phyloP scores from a whole-genome alignment of 2,113 vertebrate genomes.

The Salvelinus alpinus region DNA sequence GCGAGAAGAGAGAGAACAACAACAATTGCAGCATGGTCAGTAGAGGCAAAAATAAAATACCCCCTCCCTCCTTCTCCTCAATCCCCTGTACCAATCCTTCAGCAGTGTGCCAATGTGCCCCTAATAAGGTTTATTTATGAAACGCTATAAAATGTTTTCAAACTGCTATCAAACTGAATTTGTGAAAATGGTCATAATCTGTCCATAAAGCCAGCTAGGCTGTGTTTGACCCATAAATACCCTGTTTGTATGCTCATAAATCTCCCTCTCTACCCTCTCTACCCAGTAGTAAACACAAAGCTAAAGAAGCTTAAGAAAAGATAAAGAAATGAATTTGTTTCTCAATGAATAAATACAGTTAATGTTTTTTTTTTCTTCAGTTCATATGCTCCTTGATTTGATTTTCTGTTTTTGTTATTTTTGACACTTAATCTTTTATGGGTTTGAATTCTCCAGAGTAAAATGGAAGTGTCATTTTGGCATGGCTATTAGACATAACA shows the following conservation, averaged over 20 bases:
- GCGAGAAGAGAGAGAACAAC: constrained; percentile 34
- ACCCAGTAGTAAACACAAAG: constrained; percentile 52
- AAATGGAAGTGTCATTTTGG: constrained; percentile 29
- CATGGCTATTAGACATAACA: constrained; percentile 21
- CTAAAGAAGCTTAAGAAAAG: constrained; percentile 76
- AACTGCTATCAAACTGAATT: constrained; percentile 60
- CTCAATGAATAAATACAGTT: constrained; percentile 67
- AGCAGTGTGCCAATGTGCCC: constrained; percentile 36
- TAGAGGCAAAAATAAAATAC: constrained; percentile 28
- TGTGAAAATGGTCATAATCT: constrained; percentile 70
- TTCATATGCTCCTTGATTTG: constrained; percentile 73
- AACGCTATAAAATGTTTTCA: constrained; percentile 58
- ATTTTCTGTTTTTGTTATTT: constrained; percentile 76
- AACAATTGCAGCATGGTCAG: constrained; percentile 51
- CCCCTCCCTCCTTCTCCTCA: constrained; percentile 7
- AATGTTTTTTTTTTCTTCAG: constrained; percentile 70
- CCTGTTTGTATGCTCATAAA: constrained; percentile 70
- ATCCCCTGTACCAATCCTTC: neutral
- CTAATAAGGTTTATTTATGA: constrained; percentile 44
- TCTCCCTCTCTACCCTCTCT: constrained; percentile 40
- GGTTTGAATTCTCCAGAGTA: constrained; percentile 48
- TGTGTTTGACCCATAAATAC: constrained; percentile 77
- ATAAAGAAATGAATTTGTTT: constrained; percentile 65
- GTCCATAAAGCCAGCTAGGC: constrained; percentile 66
- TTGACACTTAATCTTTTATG: constrained; percentile 63